A percentile compares a stretch with the other conserved stretches of the same genome.
Evolutionary conservation across 2,888 invertebrate species (phyloP).

Genomic region (Thecophora atra): DNA sequence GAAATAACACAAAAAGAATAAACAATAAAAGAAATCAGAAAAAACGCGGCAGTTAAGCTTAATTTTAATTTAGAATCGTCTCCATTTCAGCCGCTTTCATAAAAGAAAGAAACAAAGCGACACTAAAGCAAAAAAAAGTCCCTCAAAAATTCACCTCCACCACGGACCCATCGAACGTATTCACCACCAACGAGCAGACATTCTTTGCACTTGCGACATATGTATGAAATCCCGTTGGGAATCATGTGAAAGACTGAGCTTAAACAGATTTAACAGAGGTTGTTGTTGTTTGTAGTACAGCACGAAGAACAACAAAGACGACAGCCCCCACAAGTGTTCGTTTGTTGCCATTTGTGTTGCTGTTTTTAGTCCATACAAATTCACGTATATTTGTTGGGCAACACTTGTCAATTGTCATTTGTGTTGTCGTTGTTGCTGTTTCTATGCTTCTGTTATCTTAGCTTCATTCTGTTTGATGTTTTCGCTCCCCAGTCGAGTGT

Average conservation of each 20-base stretch:
- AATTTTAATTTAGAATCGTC: background rate
- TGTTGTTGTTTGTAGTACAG: background rate
- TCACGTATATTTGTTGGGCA: slow-evolving; percentile 12
- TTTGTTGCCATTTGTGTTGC: too few species aligned
- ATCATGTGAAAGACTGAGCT: slow-evolving; percentile 14
- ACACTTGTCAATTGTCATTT: background rate
- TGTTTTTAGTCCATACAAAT: background rate
- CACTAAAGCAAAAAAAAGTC: background rate
- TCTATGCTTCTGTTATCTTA: background rate
- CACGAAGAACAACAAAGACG: too few species aligned
- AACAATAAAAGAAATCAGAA: background rate
- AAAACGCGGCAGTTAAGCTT: background rate
- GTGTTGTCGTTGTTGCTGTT: background rate
- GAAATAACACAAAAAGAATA: background rate
- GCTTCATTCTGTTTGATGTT: slow-evolving; percentile 11
- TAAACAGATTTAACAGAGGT: slow-evolving; percentile 9
- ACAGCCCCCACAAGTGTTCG: too few species aligned
- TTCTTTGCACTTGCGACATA: background rate
- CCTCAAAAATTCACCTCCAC: too few species aligned
- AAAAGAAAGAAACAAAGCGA: too few species aligned
- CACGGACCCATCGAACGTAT: too few species aligned
- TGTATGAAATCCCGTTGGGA: slow-evolving; percentile 5
- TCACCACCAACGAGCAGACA: background rate
- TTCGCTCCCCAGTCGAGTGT: slow-evolving; percentile 21
- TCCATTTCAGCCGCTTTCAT: too few species aligned